Percentiles rank a stretch among this genome's conserved stretches.
phyloP scores from a whole-genome alignment of 2,888 invertebrate species.

The Cancer borealis region DNA sequence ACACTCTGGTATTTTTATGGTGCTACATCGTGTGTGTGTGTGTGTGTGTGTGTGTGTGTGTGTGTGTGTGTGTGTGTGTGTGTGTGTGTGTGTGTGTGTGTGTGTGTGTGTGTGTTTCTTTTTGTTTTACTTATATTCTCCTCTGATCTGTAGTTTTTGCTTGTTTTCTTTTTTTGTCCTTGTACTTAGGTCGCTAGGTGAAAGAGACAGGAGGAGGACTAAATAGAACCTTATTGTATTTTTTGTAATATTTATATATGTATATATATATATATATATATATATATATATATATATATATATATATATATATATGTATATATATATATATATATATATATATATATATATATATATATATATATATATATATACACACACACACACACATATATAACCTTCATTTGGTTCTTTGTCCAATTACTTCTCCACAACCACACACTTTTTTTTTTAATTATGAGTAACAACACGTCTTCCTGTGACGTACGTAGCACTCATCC shows the following conservation, averaged over 20 bases:
- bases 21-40: background rate
- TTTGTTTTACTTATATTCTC: background rate
- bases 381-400: background rate
- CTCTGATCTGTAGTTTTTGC: background rate
- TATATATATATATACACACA: no score
- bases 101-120: background rate
- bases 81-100: no score
- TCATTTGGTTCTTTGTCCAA: background rate
- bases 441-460: slow-evolving; percentile 1
- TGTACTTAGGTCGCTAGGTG: background rate
- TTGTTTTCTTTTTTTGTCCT: background rate
- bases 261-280: background rate
- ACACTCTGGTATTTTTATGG: slow-evolving; percentile 2
- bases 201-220: background rate
- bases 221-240: background rate
- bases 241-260: background rate
- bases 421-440: background rate
- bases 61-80: no score
- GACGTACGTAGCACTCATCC: background rate
- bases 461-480: background rate
- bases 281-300: no score
- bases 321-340: no score
- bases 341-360: no score
- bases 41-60: background rate
- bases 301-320: no score